Conservation (phyloP, 1,140 invertebrate species). For the Cyclargus thomasi region DNA sequence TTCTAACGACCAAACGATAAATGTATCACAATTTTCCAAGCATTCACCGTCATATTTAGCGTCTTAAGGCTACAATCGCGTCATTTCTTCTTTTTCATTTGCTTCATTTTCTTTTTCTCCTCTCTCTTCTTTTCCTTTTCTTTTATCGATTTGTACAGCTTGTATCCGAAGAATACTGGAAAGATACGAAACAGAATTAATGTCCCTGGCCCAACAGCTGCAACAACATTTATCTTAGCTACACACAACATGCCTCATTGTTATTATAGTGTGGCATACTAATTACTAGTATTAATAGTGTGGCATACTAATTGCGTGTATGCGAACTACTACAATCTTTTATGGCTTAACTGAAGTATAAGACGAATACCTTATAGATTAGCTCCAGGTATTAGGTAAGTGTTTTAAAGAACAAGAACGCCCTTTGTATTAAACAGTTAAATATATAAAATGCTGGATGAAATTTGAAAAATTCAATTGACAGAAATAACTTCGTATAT, state of each 20-base stretch:
- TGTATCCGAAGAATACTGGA: constrained; percentile 90
- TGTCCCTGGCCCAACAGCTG: background rate
- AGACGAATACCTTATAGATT: no score
- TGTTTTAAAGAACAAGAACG: no score
- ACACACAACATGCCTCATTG: no score
- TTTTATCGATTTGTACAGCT: constrained; percentile 84
- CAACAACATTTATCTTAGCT: no score
- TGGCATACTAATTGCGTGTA: no score
- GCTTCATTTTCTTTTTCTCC: constrained; percentile 82
- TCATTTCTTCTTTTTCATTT: constrained; percentile 78
- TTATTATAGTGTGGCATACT: no score
- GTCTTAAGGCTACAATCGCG: background rate
- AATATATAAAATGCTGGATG: background rate
- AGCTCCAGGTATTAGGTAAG: no score
- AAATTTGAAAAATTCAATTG: background rate
- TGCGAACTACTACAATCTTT: no score
- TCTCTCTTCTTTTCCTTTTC: constrained; percentile 83
- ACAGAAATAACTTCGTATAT: no score
- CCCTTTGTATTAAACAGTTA: no score
- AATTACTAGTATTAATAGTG: no score
- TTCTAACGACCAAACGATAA: constrained; percentile 1
- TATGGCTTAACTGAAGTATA: no score
- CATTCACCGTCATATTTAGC: background rate
- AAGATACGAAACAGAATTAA: constrained; percentile 47
- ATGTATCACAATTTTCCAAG: constrained; percentile 10